phyloP scores from a whole-genome alignment of 92 coral and sea anemone species.

The Zoanthus solanderi region DNA sequence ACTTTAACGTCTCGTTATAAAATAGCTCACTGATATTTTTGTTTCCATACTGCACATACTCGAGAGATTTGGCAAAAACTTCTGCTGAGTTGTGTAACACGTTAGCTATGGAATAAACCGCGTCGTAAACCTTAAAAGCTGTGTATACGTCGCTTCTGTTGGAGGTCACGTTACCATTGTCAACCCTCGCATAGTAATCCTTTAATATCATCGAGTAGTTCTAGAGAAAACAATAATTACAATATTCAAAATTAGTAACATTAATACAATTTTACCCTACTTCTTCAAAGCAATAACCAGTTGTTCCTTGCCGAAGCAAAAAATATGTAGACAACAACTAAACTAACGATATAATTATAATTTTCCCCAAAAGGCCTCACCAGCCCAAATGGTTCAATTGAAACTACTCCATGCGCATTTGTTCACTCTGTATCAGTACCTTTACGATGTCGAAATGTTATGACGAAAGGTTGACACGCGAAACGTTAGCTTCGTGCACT shows the following conservation, averaged over 20 bases:
- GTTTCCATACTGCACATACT: constrained; percentile 82
- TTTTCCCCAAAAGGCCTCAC: no score
- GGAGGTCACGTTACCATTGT: constrained; percentile 68
- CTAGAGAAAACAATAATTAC: constrained; percentile 36
- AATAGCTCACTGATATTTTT: constrained; percentile 69
- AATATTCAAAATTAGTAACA: neutral
- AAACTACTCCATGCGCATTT: no score
- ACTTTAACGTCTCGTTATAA: constrained; percentile 58
- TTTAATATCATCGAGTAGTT: constrained; percentile 56
- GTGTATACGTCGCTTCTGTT: constrained; percentile 63
- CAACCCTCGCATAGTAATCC: constrained; percentile 71
- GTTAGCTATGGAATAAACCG: constrained; percentile 93
- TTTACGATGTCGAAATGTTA: no score
- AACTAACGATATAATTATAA: no score
- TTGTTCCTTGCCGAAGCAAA: no score
- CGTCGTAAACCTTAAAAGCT: constrained; percentile 84
- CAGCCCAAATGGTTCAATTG: no score
- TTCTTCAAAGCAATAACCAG: no score
- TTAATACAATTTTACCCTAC: neutral
- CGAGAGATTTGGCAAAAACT: constrained; percentile 60
- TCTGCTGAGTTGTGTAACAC: constrained; percentile 74
- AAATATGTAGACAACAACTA: no score
- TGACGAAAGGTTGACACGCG: no score
- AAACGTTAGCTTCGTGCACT: no score
- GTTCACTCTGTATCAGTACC: no score